phyloP scores from a whole-genome alignment of 2,113 vertebrate genomes.

The Lepus americanus region DNA sequence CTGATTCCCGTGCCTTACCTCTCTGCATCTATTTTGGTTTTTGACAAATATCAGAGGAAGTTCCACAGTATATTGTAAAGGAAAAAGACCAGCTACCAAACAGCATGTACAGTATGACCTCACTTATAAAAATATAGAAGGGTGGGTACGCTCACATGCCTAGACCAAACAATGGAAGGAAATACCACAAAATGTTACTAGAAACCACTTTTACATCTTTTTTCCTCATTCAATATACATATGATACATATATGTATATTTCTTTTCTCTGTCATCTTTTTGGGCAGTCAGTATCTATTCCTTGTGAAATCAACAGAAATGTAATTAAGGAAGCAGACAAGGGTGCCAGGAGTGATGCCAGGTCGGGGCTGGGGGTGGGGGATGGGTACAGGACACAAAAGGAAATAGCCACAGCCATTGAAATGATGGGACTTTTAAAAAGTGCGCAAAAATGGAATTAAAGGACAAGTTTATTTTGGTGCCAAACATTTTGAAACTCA shows the following conservation, averaged over 20 bases:
- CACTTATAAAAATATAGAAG: constrained; percentile 56
- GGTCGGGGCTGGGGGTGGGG: too few relatives aligned
- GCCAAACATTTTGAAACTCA: too few relatives aligned
- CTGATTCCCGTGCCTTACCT: neutral
- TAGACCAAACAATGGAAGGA: constrained; percentile 68
- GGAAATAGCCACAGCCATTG: neutral
- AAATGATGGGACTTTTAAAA: too few relatives aligned
- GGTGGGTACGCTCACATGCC: constrained; percentile 50
- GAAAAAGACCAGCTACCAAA: constrained; percentile 40
- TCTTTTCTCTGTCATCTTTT: neutral
- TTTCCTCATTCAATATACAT: neutral
- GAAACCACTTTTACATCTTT: constrained; percentile 27
- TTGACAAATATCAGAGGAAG: neutral
- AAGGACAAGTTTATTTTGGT: too few relatives aligned
- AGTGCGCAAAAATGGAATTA: too few relatives aligned
- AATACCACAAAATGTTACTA: constrained; percentile 65
- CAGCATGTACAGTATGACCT: constrained; percentile 49
- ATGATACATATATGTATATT: too few relatives aligned
- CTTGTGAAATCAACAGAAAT: neutral
- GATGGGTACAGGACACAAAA: neutral
- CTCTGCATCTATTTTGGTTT: neutral
- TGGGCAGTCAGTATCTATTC: neutral
- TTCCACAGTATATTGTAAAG: neutral
- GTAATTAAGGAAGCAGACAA: neutral
- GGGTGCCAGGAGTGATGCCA: neutral